A percentile compares a stretch with the other conserved stretches of the same genome.
Evolutionary conservation across 2,888 invertebrate genomes (phyloP).

Genomic region (Hirtodrosophila duncani): DNA sequence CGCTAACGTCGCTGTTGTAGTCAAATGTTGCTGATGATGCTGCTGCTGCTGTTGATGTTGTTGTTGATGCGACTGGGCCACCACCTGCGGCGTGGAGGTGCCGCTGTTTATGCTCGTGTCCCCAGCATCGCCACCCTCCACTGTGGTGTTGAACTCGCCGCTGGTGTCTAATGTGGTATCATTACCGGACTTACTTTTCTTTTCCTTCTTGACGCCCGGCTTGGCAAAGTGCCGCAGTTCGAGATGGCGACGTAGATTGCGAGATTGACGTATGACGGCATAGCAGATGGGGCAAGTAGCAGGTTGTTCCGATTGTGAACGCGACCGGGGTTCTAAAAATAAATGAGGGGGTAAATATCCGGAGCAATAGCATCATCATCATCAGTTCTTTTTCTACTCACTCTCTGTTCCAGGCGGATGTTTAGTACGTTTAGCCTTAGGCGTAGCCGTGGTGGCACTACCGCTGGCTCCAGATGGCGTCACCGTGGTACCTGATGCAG

Average conservation of each 20-base stretch:
- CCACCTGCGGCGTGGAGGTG: slow-evolving; percentile 34
- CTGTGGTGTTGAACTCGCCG: slow-evolving; percentile 45
- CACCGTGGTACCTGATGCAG: slow-evolving; percentile 46
- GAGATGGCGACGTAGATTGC: slow-evolving; percentile 81
- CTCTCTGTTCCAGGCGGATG: slow-evolving; percentile 65
- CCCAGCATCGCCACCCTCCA: slow-evolving; percentile 50
- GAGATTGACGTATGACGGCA: slow-evolving; percentile 81
- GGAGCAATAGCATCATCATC: neutral
- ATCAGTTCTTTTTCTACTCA: slow-evolving; percentile 28
- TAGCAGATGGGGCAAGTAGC: slow-evolving; percentile 82
- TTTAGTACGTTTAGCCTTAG: slow-evolving; percentile 62
- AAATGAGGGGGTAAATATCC: neutral
- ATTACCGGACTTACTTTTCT: slow-evolving; percentile 76
- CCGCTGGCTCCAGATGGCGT: slow-evolving; percentile 37
- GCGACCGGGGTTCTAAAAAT: slow-evolving; percentile 78
- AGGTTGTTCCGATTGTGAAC: slow-evolving; percentile 82
- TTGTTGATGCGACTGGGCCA: slow-evolving; percentile 34
- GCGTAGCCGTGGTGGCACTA: slow-evolving; percentile 52
- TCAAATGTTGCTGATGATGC: slow-evolving; percentile 54
- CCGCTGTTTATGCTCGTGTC: slow-evolving; percentile 36
- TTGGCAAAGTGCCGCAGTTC: slow-evolving; percentile 79
- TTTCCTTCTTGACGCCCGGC: slow-evolving; percentile 78
- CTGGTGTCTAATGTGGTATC: slow-evolving; percentile 60
- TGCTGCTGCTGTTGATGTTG: slow-evolving; percentile 41
- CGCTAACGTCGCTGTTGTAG: slow-evolving; percentile 47